Base-by-base conservation (phyloP, 2,888 invertebrate species). In the Phengaris arion region DNA sequence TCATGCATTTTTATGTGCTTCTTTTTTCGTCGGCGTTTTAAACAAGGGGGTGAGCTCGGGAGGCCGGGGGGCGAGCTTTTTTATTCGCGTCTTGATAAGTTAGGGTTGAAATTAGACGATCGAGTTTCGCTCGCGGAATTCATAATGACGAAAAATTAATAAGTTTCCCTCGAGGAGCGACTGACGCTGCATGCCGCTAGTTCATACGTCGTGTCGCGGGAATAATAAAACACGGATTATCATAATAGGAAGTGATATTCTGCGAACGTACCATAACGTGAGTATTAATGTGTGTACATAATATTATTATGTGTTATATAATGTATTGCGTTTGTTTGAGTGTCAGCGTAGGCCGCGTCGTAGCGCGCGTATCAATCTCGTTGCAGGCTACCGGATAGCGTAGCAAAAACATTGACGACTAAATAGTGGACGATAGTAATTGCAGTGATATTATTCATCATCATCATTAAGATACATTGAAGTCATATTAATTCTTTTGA, bases 1-100 rank as follows among this genome's bases (percentile, higher is more conserved):
- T 94, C 94, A 94, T 94, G 94, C 94, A 94, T 94, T 94, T 94
- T 94, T 94, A 94, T 94, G 94, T 94, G 93, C 94, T 94, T 93
- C 94, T 94, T 94, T 94, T 94, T 94, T 94, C 93, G 93, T 85
- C 91, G 90, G 93, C 93, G 92, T 94, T 94, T 94, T 94, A 94
- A 94, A 94, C 93, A 93, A 94, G 94, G 93, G 94, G 93, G 93
- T 92, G 92, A 91, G 91, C 86, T 85, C 87, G 89, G 92, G 93
- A 87, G 88, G 86, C 83, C 84, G 83, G 88, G 89, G 92, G 91
- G 93, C 89, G 92, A 91, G 92, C 90, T 93, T 94, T 93, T 94
- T 94, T 94, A 93, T 93, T 92, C 93, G 92, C 93, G 93, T 94
- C 94, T 94, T 94, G 94, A 94, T 94, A 94, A 94, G 94, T 93